Evolutionary conservation across 2,797 vertebrate species (phyloP).

Genomic region (Nannoperca australis): DNA sequence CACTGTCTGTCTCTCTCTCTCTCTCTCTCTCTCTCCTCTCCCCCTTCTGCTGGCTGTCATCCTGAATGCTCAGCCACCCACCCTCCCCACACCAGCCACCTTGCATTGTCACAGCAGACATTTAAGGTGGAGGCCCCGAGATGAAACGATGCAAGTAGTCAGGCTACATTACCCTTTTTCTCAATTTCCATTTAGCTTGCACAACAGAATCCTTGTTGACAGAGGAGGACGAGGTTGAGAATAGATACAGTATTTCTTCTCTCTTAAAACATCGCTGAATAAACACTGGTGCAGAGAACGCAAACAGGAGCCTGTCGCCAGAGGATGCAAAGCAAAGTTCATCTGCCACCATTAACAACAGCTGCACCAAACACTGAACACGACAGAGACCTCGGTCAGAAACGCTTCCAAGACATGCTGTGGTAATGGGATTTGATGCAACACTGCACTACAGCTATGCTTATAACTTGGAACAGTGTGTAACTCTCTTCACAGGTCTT

Average conservation of each 20-base stretch:
- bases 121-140: constrained; percentile 44
- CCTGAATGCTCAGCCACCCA: constrained; percentile 8
- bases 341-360: constrained; percentile 55
- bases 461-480: constrained; percentile 58
- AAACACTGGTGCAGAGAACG: constrained; percentile 31
- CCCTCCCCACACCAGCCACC: constrained; percentile 19
- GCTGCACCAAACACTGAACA: constrained; percentile 39
- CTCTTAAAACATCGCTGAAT: constrained; percentile 38
- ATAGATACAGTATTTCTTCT: constrained; percentile 9
- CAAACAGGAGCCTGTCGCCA: constrained; percentile 47
- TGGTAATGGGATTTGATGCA: constrained; percentile 63
- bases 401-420: constrained; percentile 43
- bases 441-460: constrained; percentile 39
- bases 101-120: constrained; percentile 52
- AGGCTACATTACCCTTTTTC: constrained; percentile 51
- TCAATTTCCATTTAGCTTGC: constrained; percentile 56
- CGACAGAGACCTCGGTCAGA: constrained; percentile 43
- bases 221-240: constrained; percentile 9
- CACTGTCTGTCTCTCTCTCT: neutral
- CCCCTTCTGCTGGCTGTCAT: constrained; percentile 35
- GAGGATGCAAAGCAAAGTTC: constrained; percentile 60
- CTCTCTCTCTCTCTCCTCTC: neutral
- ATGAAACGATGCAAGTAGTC: constrained; percentile 57
- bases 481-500: constrained; percentile 50
- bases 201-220: constrained; percentile 51